Percentiles rank a stretch among this genome's conserved stretches.
phyloP scores from a whole-genome alignment of 1,140 invertebrate species.

The Zelostemma sp. region DNA sequence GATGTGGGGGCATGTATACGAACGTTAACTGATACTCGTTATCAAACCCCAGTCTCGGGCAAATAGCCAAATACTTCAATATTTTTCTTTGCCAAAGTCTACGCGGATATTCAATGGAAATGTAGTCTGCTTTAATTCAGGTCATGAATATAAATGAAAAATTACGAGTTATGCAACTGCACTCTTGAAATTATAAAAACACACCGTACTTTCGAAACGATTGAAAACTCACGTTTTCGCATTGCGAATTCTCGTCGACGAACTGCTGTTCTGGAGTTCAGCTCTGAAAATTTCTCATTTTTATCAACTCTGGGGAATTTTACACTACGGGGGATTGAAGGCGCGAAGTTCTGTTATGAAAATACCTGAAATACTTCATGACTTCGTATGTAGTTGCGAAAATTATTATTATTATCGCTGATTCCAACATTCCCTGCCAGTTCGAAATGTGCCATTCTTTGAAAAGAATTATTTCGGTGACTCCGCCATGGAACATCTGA shows the following conservation, averaged over 20 bases:
- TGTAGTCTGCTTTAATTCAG: background rate
- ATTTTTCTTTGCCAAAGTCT: slow-evolving; percentile 17
- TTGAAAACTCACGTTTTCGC: slow-evolving; percentile 15
- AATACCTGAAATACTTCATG: slow-evolving; percentile 63
- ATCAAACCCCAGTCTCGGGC: slow-evolving; percentile 17
- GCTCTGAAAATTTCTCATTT: background rate
- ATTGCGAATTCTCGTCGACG: background rate
- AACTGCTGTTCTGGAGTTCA: background rate
- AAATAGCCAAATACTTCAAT: slow-evolving; percentile 29
- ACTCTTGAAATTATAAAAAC: too few species aligned
- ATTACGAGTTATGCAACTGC: too few species aligned
- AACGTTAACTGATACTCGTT: too few species aligned
- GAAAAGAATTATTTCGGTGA: slow-evolving; percentile 61
- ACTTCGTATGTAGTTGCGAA: slow-evolving; percentile 59
- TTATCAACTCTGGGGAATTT: background rate
- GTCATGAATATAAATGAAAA: too few species aligned
- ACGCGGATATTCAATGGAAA: background rate
- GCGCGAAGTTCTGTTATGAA: background rate
- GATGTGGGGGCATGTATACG: too few species aligned
- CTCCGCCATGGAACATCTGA: slow-evolving; percentile 62
- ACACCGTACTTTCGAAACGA: background rate
- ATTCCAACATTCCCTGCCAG: slow-evolving; percentile 55
- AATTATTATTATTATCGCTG: slow-evolving; percentile 56
- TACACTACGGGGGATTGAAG: background rate
- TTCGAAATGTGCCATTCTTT: slow-evolving; percentile 54